phyloP scores from a whole-genome alignment of 2,888 invertebrate genomes.

The Lottia scabra region DNA sequence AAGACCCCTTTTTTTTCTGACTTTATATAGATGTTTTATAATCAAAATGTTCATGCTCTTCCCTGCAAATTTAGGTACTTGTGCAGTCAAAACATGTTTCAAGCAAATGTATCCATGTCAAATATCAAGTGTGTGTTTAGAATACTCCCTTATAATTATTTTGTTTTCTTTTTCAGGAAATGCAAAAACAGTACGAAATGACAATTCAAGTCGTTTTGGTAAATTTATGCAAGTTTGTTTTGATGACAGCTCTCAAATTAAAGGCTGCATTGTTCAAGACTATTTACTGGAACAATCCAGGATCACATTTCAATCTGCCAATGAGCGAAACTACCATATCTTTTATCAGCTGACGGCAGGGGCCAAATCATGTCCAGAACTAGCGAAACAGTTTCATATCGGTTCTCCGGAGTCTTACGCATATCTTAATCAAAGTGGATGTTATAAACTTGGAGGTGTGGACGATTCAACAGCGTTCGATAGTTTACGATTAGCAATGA shows the following conservation, averaged over 20 bases:
- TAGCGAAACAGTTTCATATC: constrained; percentile 50
- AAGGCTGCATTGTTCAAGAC: constrained; percentile 74
- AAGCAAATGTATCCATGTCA: too few species aligned
- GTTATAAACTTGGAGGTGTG: constrained; percentile 53
- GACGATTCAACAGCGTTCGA: constrained; percentile 59
- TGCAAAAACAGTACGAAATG: constrained; percentile 94
- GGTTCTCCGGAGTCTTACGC: constrained; percentile 48
- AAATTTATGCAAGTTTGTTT: constrained; percentile 96
- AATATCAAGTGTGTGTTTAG: too few species aligned
- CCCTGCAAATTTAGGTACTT: too few species aligned
- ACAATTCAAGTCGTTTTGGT: constrained; percentile 96
- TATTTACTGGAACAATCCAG: constrained; percentile 93
- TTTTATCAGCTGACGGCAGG: constrained; percentile 97
- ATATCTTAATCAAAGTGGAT: constrained; percentile 61
- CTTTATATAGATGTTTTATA: too few species aligned
- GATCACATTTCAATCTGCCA: constrained; percentile 83
- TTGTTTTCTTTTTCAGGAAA: constrained; percentile 76
- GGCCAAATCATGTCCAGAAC: constrained; percentile 49
- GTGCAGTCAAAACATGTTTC: too few species aligned
- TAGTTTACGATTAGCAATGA: constrained; percentile 58
- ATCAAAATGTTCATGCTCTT: too few species aligned
- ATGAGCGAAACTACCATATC: constrained; percentile 95
- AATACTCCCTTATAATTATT: too few species aligned
- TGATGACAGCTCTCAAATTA: constrained; percentile 76
- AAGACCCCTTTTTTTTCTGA: too few species aligned